Conservation (phyloP, 2,797 vertebrate species). For the Lagorchestes hirsutus region DNA sequence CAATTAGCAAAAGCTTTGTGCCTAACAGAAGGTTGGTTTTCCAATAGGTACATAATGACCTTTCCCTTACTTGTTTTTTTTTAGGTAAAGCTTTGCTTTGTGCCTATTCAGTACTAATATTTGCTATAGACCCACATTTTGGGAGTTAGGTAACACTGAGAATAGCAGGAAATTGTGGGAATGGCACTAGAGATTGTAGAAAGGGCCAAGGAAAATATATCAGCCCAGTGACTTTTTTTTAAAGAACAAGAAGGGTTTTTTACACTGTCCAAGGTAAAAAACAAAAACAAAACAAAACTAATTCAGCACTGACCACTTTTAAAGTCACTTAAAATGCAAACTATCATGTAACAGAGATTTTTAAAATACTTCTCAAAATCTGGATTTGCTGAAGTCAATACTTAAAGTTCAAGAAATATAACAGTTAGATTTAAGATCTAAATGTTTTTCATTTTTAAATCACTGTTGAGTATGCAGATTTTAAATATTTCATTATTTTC, state of each 20-base stretch:
- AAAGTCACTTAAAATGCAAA: slow-evolving; percentile 23
- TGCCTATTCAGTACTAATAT: background rate
- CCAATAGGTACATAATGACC: background rate
- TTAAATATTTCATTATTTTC: slow-evolving; percentile 32
- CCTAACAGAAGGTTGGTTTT: background rate
- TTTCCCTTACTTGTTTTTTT: background rate
- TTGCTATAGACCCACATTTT: background rate
- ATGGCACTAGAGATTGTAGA: background rate
- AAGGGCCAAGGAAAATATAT: background rate
- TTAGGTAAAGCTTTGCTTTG: background rate
- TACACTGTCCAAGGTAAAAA: background rate
- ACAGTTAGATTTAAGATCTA: background rate
- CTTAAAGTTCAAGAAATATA: slow-evolving; percentile 21
- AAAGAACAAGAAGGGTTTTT: background rate
- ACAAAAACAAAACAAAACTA: background rate
- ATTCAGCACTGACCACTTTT: slow-evolving; percentile 7
- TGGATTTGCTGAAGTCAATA: background rate
- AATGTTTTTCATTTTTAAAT: background rate
- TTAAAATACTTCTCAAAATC: slow-evolving; percentile 12
- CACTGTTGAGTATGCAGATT: background rate
- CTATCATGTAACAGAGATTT: slow-evolving; percentile 37
- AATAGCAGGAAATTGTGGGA: background rate
- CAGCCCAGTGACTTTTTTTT: background rate
- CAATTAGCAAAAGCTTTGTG: background rate
- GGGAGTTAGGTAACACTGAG: background rate